phyloP scores from a whole-genome alignment of 2,888 invertebrate species.

The Mylabris sibirica region DNA sequence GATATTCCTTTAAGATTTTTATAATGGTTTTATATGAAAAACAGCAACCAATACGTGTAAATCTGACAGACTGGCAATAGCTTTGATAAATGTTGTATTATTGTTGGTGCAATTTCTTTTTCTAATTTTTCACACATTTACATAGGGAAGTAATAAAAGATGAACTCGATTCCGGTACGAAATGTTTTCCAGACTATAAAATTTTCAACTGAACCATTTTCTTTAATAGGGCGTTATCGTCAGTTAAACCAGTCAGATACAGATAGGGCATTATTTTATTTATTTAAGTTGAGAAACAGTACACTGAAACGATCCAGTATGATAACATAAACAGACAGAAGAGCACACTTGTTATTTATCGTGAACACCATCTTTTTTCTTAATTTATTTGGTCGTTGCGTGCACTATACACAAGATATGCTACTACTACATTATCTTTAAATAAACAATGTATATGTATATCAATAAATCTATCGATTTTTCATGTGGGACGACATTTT shows the following conservation, averaged over 20 bases:
- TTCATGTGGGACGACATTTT: neutral
- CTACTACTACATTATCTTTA: neutral
- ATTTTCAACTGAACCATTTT: constrained; percentile 47
- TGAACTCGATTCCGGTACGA: constrained; percentile 43
- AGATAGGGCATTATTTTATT: constrained; percentile 40
- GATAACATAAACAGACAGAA: constrained; percentile 39
- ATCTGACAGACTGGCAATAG: neutral
- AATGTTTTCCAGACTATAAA: constrained; percentile 48
- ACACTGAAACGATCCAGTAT: constrained; percentile 34
- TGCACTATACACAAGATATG: neutral
- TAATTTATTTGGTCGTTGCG: constrained; percentile 37
- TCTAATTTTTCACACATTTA: constrained; percentile 26
- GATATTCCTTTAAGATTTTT: no score
- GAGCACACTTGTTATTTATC: constrained; percentile 40
- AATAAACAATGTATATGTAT: neutral
- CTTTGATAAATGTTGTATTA: neutral
- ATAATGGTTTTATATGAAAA: neutral
- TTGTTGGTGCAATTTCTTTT: neutral
- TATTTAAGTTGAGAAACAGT: constrained; percentile 30
- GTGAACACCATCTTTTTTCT: constrained; percentile 35
- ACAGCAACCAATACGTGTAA: neutral
- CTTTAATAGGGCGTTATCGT: constrained; percentile 47
- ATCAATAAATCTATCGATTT: neutral
- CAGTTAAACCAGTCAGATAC: constrained; percentile 46
- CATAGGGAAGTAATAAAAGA: constrained; percentile 37